Conservation (phyloP, 2,113 vertebrate genomes). For the Gnathonemus echidnorhynchus region DNA sequence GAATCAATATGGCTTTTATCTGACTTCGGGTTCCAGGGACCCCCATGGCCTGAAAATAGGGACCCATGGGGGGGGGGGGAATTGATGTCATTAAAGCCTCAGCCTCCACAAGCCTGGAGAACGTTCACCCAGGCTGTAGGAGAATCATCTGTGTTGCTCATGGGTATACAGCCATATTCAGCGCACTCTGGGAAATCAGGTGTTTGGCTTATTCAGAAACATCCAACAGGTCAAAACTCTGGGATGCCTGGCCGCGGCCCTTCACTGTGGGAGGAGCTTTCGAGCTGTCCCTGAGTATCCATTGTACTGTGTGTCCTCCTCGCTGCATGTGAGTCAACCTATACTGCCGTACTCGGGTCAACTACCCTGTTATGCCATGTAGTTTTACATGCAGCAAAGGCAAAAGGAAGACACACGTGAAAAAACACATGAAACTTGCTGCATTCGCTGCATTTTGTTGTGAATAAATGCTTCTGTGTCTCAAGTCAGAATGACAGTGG, state of each 20-base stretch:
- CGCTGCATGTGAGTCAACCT: not conserved
- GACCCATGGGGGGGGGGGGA: not conserved
- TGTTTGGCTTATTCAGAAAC: not conserved
- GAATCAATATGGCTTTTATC: not conserved
- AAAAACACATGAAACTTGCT: not conserved
- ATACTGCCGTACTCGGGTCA: not conserved
- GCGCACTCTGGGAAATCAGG: not conserved
- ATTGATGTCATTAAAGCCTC: not conserved
- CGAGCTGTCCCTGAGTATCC: not conserved
- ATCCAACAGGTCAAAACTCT: not conserved
- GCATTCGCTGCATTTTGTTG: not conserved
- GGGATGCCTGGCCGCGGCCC: not conserved
- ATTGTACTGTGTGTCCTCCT: not conserved
- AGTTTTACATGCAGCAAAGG: not conserved
- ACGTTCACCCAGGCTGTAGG: not conserved
- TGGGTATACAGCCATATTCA: not conserved
- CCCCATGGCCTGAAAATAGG: not conserved
- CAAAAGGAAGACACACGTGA: not conserved
- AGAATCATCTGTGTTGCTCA: not conserved
- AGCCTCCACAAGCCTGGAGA: not conserved
- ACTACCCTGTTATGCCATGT: too few relatives aligned
- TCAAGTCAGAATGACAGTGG: not conserved
- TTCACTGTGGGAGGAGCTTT: not conserved
- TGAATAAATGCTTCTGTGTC: not conserved
- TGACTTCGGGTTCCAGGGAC: not conserved